Evolutionary conservation across 2,113 vertebrate genomes (phyloP).

Genomic region (Danio rerio): DNA sequence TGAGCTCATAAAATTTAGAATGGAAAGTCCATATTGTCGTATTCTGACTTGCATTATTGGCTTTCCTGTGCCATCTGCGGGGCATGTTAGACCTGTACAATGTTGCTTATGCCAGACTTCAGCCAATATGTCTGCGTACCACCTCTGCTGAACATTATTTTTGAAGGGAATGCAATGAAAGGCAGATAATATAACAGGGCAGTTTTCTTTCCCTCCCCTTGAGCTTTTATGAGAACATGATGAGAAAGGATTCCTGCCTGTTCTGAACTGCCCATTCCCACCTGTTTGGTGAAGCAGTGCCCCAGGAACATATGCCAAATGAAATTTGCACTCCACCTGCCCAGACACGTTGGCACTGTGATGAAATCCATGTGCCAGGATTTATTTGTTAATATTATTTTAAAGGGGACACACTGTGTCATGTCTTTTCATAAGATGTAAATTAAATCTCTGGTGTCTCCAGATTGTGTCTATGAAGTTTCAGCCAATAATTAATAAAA

Average conservation of each 20-base stretch:
- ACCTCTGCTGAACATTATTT: too few species aligned
- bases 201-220: background rate
- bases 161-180: background rate
- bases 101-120: background rate
- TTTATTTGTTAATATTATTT: constrained; percentile 12
- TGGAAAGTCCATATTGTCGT: background rate
- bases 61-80: background rate
- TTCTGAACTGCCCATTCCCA: constrained; percentile 27
- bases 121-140: background rate
- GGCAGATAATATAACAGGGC: background rate
- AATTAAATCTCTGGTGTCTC: too few species aligned
- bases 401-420: background rate
- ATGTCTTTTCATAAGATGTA: too few species aligned
- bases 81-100: background rate
- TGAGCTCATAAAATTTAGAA: background rate
- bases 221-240: background rate
- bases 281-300: constrained; percentile 63
- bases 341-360: constrained; percentile 67
- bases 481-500: too few species aligned
- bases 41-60: background rate
- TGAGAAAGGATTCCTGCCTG: constrained; percentile 60
- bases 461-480: too few species aligned
- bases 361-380: constrained; percentile 54
- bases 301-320: constrained; percentile 73
- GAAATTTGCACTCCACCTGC: constrained; percentile 58